These are phyloP conservation scores for Macrochelys suwanniensis DNA, from an alignment of 2,797 vertebrate genomes.

Conservation along the genomic window DNA sequence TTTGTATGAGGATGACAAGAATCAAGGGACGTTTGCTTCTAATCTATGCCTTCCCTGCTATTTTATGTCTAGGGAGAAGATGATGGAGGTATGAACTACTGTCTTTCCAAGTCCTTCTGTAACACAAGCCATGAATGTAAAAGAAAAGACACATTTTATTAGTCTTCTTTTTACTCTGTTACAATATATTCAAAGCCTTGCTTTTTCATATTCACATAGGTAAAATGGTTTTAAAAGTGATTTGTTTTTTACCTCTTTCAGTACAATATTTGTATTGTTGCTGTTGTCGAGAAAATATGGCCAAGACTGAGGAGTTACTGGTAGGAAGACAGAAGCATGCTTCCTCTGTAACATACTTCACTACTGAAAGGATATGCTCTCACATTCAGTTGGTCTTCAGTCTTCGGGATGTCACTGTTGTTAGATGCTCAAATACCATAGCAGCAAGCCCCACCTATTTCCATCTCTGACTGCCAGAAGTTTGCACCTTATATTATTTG, in stretches of 20 bases:
- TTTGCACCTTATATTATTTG: fast-evolving
- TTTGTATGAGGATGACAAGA: constrained; percentile 74
- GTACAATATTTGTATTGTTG: constrained; percentile 45
- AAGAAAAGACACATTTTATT: constrained; percentile 74
- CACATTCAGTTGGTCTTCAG: constrained; percentile 6
- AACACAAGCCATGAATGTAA: constrained; percentile 56
- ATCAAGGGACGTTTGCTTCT: constrained; percentile 63
- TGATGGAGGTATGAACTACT: constrained; percentile 52
- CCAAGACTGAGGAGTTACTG: not conserved
- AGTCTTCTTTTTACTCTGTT: constrained; percentile 69
- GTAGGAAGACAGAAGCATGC: not conserved
- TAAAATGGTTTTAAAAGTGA: constrained; percentile 61
- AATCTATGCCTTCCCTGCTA: constrained; percentile 72
- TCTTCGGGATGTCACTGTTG: not conserved
- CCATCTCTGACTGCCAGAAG: not conserved
- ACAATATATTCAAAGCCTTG: constrained; percentile 63
- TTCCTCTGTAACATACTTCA: constrained; percentile 5
- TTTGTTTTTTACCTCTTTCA: constrained; percentile 47
- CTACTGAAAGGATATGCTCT: not conserved
- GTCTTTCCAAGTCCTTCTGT: constrained; percentile 48
- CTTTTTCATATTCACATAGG: constrained; percentile 70
- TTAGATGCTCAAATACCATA: not conserved
- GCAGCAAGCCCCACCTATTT: not conserved
- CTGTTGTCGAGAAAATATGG: not conserved
- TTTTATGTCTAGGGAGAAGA: constrained; percentile 70